Evolutionary conservation across 2,113 vertebrate genomes (phyloP), one percentile per base, ranked within the genome.

Genomic region (Felis chaus): DNA sequence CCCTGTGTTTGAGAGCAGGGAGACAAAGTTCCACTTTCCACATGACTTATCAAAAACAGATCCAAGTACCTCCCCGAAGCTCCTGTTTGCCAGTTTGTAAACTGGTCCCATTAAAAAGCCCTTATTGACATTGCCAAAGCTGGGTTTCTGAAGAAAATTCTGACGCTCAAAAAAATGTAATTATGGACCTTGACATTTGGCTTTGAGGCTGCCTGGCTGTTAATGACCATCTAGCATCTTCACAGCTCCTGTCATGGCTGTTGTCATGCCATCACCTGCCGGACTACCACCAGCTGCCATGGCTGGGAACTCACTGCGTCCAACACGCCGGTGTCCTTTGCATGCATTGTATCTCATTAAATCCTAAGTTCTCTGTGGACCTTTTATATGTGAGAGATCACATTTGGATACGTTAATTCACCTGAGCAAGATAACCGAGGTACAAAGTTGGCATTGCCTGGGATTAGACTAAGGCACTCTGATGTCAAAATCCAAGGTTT

Each of bases 51-150:
- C 85, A 87, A 94, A 97, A 94, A 90, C 3, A 0, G 71, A 91
- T 61, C 45, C 36, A 84, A 83, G 53, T 90, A 73, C 14, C 12
- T 92, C 71, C 65, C n/a, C 63, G 53, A 94, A 96, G 33, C 11
- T 29, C 23, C 5, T 93, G 8, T 92, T 95, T 89, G 31, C 6
- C n/a, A n/a, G 25, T 89, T 94, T 97, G 33, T 73, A 96, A 91
- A 95, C 68, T 94, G 33, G 7, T 31, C 2, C 9, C 25, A 57
- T 92, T 83, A n/a, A 89, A 96, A 94, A 85, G 36, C 2, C 19
- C 36, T 93, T 76, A 66, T 50, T 53, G 69, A 33, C 39, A 41
- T 83, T 89, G 69, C 23, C 12, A 71, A 68, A 95, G 63, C 9
- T 78, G 4, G 69, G 2, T 84, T 69, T 94, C 82, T 93, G 53